phyloP scores from a whole-genome alignment of 1,140 invertebrate species.

The Dryas iulia region DNA sequence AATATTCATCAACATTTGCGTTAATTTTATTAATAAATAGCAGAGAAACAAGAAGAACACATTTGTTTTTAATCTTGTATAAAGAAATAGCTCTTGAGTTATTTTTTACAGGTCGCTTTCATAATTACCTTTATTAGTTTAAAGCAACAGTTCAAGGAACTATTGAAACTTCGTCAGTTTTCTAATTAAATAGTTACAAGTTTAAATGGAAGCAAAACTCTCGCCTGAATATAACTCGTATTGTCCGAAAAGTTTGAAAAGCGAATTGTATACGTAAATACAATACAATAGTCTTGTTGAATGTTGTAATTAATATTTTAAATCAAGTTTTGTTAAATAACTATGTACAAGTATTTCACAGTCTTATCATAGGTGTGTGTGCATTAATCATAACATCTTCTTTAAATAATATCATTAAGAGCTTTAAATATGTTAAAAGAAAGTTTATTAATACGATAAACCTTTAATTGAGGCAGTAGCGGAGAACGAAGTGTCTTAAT shows the following conservation, averaged over 20 bases:
- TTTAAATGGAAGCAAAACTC: slow-evolving; percentile 4
- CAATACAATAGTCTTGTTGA: slow-evolving; percentile 1
- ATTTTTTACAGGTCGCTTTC: neutral
- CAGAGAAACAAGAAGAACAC: no score
- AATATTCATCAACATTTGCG: no score
- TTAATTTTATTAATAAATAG: no score
- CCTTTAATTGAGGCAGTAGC: no score
- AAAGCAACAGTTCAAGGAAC: neutral
- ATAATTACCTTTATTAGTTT: slow-evolving; percentile 6
- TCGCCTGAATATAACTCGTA: slow-evolving; percentile 4
- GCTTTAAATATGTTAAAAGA: no score
- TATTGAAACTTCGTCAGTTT: slow-evolving; percentile 1
- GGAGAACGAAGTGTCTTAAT: no score
- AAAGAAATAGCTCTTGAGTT: neutral
- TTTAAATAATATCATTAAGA: no score
- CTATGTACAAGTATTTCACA: neutral
- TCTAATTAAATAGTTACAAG: slow-evolving; percentile 3
- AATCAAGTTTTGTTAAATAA: neutral
- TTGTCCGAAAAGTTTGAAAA: slow-evolving; percentile 1
- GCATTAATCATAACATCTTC: no score
- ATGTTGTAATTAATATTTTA: neutral
- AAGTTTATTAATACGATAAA: no score
- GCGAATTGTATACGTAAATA: slow-evolving; percentile 2
- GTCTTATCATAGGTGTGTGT: no score
- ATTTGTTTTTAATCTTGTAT: no score